Conservation (phyloP, 1,140 invertebrate genomes). For the Hylaeus anthracinus region DNA sequence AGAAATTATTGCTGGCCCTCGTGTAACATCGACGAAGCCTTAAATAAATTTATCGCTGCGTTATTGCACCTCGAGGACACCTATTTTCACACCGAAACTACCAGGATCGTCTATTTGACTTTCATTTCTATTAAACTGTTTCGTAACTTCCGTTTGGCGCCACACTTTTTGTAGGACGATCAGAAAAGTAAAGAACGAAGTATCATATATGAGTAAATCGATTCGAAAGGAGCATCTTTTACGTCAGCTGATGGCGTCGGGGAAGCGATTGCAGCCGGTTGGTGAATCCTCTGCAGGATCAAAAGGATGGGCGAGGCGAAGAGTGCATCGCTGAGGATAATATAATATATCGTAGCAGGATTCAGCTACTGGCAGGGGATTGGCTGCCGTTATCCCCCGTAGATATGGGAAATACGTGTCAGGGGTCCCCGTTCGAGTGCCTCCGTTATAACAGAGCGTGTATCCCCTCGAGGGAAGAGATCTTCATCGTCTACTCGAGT, state of each 20-base stretch:
- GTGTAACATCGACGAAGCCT: too few relatives aligned
- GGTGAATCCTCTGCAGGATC: not conserved
- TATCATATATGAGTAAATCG: not conserved
- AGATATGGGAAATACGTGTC: slow-evolving; percentile 62
- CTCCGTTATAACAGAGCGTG: slow-evolving; percentile 55
- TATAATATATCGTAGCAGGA: slow-evolving; percentile 48
- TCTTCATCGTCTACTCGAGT: slow-evolving; percentile 69
- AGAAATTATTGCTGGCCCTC: too few relatives aligned
- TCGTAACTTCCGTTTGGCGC: too few relatives aligned
- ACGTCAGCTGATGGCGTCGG: not conserved
- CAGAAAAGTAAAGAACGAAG: too few relatives aligned
- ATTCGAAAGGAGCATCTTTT: not conserved
- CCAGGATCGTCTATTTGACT: too few relatives aligned
- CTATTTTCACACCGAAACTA: too few relatives aligned
- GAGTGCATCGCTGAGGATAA: slow-evolving; percentile 28
- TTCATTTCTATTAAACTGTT: too few relatives aligned
- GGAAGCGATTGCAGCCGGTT: not conserved
- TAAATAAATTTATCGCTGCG: too few relatives aligned
- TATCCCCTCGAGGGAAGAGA: slow-evolving; percentile 71
- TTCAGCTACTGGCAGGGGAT: slow-evolving; percentile 29
- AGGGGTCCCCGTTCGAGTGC: slow-evolving; percentile 37
- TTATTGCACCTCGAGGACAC: too few relatives aligned
- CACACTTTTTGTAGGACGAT: too few relatives aligned
- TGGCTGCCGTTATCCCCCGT: slow-evolving; percentile 21
- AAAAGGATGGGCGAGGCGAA: slow-evolving; percentile 43